Percentiles rank a stretch among this genome's conserved stretches.
These are phyloP conservation scores for Microtus montanus DNA, from an alignment of 2,113 vertebrate genomes.

Conservation along the genomic window DNA sequence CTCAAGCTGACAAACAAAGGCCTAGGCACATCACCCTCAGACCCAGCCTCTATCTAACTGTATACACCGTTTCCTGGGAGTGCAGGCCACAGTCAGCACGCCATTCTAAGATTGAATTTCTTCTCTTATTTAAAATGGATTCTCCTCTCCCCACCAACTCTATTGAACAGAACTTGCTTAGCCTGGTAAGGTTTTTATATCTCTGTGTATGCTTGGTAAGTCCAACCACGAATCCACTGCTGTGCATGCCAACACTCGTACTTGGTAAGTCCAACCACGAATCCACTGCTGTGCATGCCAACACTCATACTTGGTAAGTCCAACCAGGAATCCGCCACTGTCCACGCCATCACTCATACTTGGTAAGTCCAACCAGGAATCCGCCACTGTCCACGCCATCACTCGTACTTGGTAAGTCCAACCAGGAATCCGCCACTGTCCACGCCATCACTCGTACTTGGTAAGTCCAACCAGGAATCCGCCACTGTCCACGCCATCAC, in stretches of 20 bases:
- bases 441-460: too few relatives aligned
- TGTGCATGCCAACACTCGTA: too few relatives aligned
- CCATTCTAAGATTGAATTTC: background rate
- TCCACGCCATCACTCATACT: background rate
- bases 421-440: fast-evolving
- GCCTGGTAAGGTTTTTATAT: background rate
- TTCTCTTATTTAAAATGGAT: background rate
- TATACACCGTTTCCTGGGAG: background rate
- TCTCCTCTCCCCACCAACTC: background rate
- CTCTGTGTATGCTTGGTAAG: too few relatives aligned
- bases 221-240: too few relatives aligned
- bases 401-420: background rate
- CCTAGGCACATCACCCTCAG: background rate
- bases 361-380: fast-evolving
- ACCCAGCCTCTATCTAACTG: background rate
- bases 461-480: fast-evolving
- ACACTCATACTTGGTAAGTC: background rate
- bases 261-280: fast-evolving
- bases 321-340: fast-evolving
- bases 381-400: background rate
- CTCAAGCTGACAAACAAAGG: background rate
- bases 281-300: fast-evolving
- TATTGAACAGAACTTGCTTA: background rate
- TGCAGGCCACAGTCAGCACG: background rate
- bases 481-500: background rate